Conservation (phyloP, 2,888 invertebrate genomes). For the Tetramorium bicarinatum region DNA sequence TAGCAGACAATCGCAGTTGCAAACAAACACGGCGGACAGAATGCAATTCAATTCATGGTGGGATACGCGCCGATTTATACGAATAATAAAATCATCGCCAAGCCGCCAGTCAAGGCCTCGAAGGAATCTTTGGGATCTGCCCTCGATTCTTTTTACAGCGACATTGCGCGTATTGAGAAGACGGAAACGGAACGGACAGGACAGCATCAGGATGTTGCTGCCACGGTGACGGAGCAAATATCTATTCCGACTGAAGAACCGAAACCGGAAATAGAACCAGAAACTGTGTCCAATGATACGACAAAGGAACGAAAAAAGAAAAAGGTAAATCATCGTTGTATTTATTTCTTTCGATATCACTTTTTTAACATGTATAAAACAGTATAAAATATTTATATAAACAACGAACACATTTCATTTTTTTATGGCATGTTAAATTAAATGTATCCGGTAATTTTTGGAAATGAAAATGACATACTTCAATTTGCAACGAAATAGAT, state of each 20-base stretch:
- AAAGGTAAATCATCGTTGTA: conserved; percentile 57
- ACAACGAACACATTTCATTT: background rate
- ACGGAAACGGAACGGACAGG: conserved; percentile 65
- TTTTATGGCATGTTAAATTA: background rate
- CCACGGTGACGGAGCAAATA: conserved; percentile 7
- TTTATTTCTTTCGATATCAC: background rate
- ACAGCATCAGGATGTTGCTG: conserved; percentile 56
- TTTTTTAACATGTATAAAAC: background rate
- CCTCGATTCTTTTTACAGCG: conserved; percentile 89
- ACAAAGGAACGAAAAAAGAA: conserved; percentile 67
- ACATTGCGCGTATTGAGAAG: conserved; percentile 88
- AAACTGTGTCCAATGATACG: conserved; percentile 41
- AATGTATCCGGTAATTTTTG: background rate
- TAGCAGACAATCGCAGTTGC: conserved; percentile 82
- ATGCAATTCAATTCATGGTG: conserved; percentile 82
- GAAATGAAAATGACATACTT: background rate
- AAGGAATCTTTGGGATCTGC: conserved; percentile 86
- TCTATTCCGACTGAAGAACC: conserved; percentile 56
- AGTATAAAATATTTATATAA: background rate
- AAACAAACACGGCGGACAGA: conserved; percentile 81
- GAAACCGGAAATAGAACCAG: conserved; percentile 62
- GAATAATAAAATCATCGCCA: conserved; percentile 84
- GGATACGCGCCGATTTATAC: conserved; percentile 83
- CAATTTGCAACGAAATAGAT: background rate
- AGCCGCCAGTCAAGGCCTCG: conserved; percentile 83